Evolutionary conservation across 30 jellyfish, hydroid and myxozoan genomes (phyloP), one percentile per base, ranked within the genome.

Genomic region (Catostylus mosaicus): DNA sequence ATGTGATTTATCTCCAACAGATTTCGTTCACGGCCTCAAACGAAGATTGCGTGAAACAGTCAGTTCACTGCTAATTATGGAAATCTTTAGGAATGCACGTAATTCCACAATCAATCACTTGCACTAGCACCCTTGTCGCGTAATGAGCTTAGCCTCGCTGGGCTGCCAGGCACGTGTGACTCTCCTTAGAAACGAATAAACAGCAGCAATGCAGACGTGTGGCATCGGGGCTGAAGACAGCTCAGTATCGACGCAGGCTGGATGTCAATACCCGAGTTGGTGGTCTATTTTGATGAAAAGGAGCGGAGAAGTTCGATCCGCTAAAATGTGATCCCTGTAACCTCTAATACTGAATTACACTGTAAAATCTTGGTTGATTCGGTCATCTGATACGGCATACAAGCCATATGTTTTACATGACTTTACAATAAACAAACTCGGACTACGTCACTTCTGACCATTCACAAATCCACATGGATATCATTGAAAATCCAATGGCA

Each of bases 241-340:
- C 74, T 8, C 40, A 61, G 70, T 19, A 10, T 29, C 20, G 33
- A 30, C 34, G 30, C 30, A 12, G 30, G 59, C 32, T 26, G 2
- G 0, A 73, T 52, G 47, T 73, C n/a, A 73, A 37, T 45, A 32
- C 84, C 66, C 75, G 1, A 59, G 82, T 37, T 66, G 89, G 89
- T 79, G 89, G 89, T 79, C 89, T 79, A 50, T n/a, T 22, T 24
- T n/a, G 76, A 51, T 56, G 85, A 51, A 36, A 68, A 68, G 56
- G 59, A 68, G 80, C 8, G 71, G 71, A 59, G 80, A 34, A 68
- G 80, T 35, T 68, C 80, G 12, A 68, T 34, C 80, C 80, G 64
- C 80, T 68, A 68, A 36, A 43, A 68, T 30, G 80, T 68, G 80
- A 68, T 64, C 64, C 22, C 27, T 34, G 38, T 59, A 59, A 59